Conservation (phyloP, 1,140 invertebrate species). For the Zaprionus gabonicus region DNA sequence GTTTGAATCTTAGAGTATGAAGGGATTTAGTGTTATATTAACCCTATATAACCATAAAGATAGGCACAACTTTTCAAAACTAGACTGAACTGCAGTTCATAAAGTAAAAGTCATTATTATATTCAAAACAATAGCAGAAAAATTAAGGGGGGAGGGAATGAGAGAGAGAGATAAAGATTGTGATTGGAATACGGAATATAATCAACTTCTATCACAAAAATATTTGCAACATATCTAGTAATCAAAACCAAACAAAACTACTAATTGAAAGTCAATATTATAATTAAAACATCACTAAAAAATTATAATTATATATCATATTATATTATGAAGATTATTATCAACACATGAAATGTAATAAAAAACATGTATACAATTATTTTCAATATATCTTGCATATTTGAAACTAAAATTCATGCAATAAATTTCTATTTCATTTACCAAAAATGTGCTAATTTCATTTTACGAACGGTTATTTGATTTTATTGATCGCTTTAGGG, state of each 20-base stretch:
- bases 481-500: constrained; percentile 2
- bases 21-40: background rate
- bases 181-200: no score
- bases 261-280: no score
- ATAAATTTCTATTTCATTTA: background rate
- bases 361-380: background rate
- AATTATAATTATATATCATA: no score
- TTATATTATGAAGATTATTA: background rate
- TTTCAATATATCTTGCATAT: background rate
- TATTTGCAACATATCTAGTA: no score
- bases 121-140: background rate
- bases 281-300: no score
- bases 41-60: constrained; percentile 1
- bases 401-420: background rate
- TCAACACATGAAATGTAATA: background rate
- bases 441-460: background rate
- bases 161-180: background rate
- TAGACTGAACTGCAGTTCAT: background rate
- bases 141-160: background rate
- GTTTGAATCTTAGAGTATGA: background rate
- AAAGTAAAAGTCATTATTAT: background rate
- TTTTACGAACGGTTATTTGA: background rate
- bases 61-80: background rate
- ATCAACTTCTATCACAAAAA: no score
- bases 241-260: no score